Base-by-base conservation (phyloP, 2,888 invertebrate species). In the Carterocephalus palaemon region DNA sequence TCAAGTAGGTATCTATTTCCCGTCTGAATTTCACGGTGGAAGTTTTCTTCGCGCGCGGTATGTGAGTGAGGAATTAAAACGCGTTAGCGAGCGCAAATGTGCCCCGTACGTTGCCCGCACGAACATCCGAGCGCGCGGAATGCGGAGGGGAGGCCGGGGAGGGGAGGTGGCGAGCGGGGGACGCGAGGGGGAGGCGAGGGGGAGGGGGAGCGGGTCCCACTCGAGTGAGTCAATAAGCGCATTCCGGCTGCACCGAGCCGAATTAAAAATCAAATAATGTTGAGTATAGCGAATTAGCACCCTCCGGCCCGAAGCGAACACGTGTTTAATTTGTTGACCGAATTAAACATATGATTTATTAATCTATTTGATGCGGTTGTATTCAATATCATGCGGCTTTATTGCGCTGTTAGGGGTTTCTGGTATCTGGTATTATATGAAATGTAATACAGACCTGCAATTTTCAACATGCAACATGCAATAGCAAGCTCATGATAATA, bases 201-300 rank as follows among this genome's bases (percentile, higher is more conserved):
- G 46, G 22, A 49, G 26, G 49, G 49, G 38, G 52, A 20, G 16
- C 37, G 42, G 32, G 36, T 23, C 23, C 45, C 28, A 56, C 60
- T 62, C 66, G 58, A 63, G 61, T 57, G 56, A 78, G 66, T 81
- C 75, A 77, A 80, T 82, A 75, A 79, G 74, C 70, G 67, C 78
- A 81, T 79, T 76, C 78, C 81, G 59, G 62, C 62, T 67, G 72
- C 71, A 63, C 67, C 71, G 77, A 53, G 69, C 53, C 75, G 64
- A 82, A 84, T 84, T 82, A 75, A 76, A 83, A 84, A 85, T 85
- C 83, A 84, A 85, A 85, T 83, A 85, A 84, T 81, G 76, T 74
- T 75, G 76, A 72, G 76, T 70, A 72, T 67, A 67, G 70, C 78
- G 76, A 72, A 78, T 77, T 75, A 75, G 65, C 48, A 24, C 49